A percentile compares a stretch with the other conserved stretches of the same genome.
Evolutionary conservation across 2,888 invertebrate species (phyloP).

Genomic region (Trachelus stipa): DNA sequence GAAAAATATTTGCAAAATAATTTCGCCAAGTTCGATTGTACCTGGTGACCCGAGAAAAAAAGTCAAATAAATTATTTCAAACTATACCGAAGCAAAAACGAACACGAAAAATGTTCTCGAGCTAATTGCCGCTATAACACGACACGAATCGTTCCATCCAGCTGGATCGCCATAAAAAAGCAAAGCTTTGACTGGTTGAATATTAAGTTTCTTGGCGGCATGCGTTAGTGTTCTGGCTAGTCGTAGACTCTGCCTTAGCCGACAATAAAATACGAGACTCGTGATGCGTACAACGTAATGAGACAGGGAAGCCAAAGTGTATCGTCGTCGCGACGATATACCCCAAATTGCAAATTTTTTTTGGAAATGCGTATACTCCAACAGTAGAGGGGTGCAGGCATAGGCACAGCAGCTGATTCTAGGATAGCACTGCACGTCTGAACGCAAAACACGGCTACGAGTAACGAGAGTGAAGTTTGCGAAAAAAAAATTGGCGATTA

Average conservation of each 20-base stretch:
- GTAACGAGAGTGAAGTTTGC: conserved; percentile 2
- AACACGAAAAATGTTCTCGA: background rate
- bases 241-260: conserved; percentile 15
- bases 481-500: background rate
- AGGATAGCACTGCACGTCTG: conserved; percentile 53
- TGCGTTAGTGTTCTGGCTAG: conserved; percentile 52
- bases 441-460: conserved; percentile 39
- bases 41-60: background rate
- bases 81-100: background rate
- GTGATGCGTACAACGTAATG: background rate
- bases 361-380: conserved; percentile 32
- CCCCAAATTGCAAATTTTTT: background rate
- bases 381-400: conserved; percentile 55
- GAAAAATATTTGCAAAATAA: background rate
- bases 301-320: background rate
- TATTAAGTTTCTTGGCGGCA: conserved; percentile 52
- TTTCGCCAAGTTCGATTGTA: background rate
- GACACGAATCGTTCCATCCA: background rate
- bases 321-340: background rate
- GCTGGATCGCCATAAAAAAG: conserved; percentile 1
- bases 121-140: background rate
- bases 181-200: conserved; percentile 3
- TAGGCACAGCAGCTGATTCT: conserved; percentile 49
- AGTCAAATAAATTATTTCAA: background rate
- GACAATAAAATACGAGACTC: background rate